Base-by-base conservation (phyloP, 1,140 invertebrate genomes). In the Anagrus nilaparvatae region DNA sequence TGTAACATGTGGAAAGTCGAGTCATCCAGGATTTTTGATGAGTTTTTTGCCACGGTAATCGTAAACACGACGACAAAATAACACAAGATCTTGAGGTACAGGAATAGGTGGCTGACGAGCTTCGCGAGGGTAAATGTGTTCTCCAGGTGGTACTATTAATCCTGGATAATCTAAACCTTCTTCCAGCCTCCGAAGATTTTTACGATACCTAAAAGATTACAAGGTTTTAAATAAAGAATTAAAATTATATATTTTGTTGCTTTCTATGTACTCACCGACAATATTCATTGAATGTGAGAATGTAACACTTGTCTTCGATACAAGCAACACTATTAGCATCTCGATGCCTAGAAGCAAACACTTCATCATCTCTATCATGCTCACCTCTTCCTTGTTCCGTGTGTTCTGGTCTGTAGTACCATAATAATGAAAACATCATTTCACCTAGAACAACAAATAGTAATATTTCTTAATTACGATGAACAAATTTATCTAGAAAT, bases 381-480 rank as follows among this genome's bases (percentile, higher is more conserved):
- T 77, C 70, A 48, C 77, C 75, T 5, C 87, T 72, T 3, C 90
- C 89, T 54, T 82, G 78, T 52, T 97, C 91, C 1, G 90, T 95
- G 66, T 97, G 93, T 68, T 98, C 93, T 1, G 93, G 92, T 54
- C 92, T 77, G 69, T 98, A 97, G 70, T 95, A 98, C 94, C 94
- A 97, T 34, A 96, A 67, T 37, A 97, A 69, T 2, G 88, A 92
- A 72, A 96, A 87, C 87, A 93, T 95, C 88, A 96, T 94, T 65
- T 96, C 91, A 40, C 87, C 89, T 94, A 64, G 1, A 61, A 63
- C 50, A 49, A 29, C 17, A 24, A 24, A 42, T 35, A 43, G 35
- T 3, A 30, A 16, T 5, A 37, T 13, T 21, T 17, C 23, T 43
- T 37, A 33, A 18, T 5, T 25, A 25, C 24, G 24, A 25, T 5